Evolutionary conservation across 2,797 vertebrate genomes (phyloP).

Genomic region (Peromyscus aztecus): DNA sequence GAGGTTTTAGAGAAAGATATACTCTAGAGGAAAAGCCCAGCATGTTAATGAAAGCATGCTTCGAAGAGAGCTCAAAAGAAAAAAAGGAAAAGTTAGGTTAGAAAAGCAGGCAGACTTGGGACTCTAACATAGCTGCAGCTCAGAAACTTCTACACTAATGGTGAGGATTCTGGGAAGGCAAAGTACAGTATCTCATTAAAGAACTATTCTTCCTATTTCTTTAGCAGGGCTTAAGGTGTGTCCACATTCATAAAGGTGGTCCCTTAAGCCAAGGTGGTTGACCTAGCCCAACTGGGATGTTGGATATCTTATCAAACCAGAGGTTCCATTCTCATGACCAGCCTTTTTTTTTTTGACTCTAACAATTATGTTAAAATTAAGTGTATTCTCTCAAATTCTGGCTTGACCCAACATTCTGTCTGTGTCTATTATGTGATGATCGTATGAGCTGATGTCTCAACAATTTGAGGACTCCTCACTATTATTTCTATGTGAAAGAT

Average conservation of each 20-base stretch:
- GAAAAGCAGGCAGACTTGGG: not conserved
- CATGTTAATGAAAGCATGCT: not conserved
- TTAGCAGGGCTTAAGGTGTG: not conserved
- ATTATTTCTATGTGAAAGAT: not conserved
- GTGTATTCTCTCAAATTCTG: conserved; percentile 20
- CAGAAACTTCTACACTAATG: not conserved
- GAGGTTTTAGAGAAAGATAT: not conserved
- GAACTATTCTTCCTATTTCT: not conserved
- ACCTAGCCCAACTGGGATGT: not conserved
- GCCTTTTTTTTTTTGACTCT: not conserved
- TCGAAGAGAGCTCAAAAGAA: not conserved
- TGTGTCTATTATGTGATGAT: not conserved
- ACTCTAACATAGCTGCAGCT: not conserved
- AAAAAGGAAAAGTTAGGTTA: not conserved
- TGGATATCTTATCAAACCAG: not conserved
- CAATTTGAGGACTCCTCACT: not conserved
- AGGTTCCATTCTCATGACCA: not conserved
- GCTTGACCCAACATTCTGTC: not conserved
- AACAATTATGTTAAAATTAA: not conserved
- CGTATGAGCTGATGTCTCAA: conserved; percentile 45
- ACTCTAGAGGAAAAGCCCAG: not conserved
- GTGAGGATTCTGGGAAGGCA: not conserved
- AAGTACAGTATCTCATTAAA: not conserved
- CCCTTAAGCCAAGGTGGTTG: not conserved
- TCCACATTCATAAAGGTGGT: not conserved